phyloP scores from a whole-genome alignment of 2,888 invertebrate genomes.

The Calameuta filiformis region DNA sequence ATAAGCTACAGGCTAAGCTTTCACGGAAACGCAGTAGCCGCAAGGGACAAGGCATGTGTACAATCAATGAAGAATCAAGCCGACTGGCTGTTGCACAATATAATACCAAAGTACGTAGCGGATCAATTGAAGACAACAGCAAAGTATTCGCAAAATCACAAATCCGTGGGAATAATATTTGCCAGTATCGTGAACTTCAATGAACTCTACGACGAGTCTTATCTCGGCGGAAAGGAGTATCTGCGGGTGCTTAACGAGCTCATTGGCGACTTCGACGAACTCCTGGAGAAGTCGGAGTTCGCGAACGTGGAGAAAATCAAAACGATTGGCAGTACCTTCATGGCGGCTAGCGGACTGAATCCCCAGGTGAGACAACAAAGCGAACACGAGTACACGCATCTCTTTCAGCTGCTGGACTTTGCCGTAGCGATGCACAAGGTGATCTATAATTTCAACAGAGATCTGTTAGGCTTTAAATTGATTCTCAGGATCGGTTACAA shows the following conservation, averaged over 20 bases:
- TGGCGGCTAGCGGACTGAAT: constrained; percentile 97
- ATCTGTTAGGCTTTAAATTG: constrained; percentile 90
- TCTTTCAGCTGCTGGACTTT: constrained; percentile 93
- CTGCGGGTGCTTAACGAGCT: constrained; percentile 94
- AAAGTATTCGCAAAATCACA: constrained; percentile 94
- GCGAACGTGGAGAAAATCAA: constrained; percentile 96
- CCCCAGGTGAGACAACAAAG: constrained; percentile 79
- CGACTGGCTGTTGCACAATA: constrained; percentile 95
- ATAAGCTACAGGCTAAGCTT: constrained; percentile 93
- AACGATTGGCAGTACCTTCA: constrained; percentile 96
- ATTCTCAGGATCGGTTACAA: constrained; percentile 90
- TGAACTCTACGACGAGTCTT: constrained; percentile 98
- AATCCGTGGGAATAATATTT: constrained; percentile 92
- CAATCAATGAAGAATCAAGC: constrained; percentile 95
- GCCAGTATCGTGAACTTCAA: constrained; percentile 97
- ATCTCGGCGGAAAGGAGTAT: constrained; percentile 94
- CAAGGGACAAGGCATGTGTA: constrained; percentile 87
- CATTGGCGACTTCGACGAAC: constrained; percentile 95
- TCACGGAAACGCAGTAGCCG: constrained; percentile 91
- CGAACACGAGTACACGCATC: constrained; percentile 78
- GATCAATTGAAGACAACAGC: constrained; percentile 93
- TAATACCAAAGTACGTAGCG: constrained; percentile 95
- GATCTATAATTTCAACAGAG: constrained; percentile 87
- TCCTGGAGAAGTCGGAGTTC: constrained; percentile 84
- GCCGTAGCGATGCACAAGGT: constrained; percentile 91